Evolutionary conservation across 2,888 invertebrate species (phyloP).

Genomic region (Cheilosia urbana): DNA sequence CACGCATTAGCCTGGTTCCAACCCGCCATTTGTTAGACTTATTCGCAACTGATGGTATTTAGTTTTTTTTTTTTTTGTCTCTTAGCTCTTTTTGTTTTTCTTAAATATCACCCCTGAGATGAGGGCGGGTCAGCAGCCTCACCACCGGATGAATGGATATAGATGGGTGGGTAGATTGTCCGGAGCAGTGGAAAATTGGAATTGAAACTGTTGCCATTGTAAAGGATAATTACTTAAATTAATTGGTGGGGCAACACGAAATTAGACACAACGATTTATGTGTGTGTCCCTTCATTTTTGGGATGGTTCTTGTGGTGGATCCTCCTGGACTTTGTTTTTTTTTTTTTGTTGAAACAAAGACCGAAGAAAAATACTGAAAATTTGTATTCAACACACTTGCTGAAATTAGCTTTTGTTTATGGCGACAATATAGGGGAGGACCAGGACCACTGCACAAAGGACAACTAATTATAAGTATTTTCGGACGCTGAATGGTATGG

Average conservation of each 20-base stretch:
- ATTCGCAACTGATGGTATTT: slow-evolving; percentile 26
- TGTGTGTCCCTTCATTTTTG: slow-evolving; percentile 63
- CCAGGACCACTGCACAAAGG: slow-evolving; percentile 61
- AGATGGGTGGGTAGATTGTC: slow-evolving; percentile 59
- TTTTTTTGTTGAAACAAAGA: slow-evolving; percentile 9
- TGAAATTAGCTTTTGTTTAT: slow-evolving; percentile 75
- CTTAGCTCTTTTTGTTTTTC: slow-evolving; percentile 3
- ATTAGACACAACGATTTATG: slow-evolving; percentile 75
- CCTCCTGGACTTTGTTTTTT: slow-evolving; percentile 14
- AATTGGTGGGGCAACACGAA: slow-evolving; percentile 75
- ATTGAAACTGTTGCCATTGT: slow-evolving; percentile 75
- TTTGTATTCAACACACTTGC: slow-evolving; percentile 73
- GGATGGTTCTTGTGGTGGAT: slow-evolving; percentile 53
- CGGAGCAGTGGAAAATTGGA: slow-evolving; percentile 68
- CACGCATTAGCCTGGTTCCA: slow-evolving; percentile 68
- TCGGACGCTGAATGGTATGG: slow-evolving; percentile 48
- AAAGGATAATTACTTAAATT: slow-evolving; percentile 76
- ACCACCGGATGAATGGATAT: slow-evolving; percentile 53
- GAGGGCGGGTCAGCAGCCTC: slow-evolving; percentile 17
- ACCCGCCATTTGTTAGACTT: slow-evolving; percentile 55
- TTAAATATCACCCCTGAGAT: slow-evolving; percentile 39
- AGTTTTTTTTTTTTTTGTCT: background rate
- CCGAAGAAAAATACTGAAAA: slow-evolving; percentile 48
- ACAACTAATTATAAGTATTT: slow-evolving; percentile 74
- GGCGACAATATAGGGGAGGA: slow-evolving; percentile 59